phyloP scores from a whole-genome alignment of 2,888 invertebrate species.

The Dyspetes luteomarginatus region DNA sequence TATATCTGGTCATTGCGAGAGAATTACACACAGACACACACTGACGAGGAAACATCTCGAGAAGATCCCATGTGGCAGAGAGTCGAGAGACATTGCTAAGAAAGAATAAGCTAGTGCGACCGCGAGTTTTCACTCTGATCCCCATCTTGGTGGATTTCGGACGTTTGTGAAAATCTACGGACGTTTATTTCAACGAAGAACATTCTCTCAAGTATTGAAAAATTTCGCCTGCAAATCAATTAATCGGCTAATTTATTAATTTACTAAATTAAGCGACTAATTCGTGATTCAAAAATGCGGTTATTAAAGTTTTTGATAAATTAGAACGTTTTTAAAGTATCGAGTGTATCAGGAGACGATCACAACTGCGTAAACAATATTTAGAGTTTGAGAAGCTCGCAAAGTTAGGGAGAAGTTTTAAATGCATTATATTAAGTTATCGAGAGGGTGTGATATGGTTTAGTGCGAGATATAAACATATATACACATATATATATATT shows the following conservation, averaged over 20 bases:
- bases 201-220: too few relatives aligned
- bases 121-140: slow-evolving; percentile 77
- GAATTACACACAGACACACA: slow-evolving; percentile 35
- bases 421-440: background rate
- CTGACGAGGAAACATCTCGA: slow-evolving; percentile 47
- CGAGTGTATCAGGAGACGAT: background rate
- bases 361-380: background rate
- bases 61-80: slow-evolving; percentile 69
- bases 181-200: background rate
- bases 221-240: too few relatives aligned
- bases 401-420: background rate
- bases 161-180: slow-evolving; percentile 66
- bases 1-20: slow-evolving; percentile 16
- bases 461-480: too few relatives aligned
- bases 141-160: slow-evolving; percentile 76
- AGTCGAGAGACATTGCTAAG: slow-evolving; percentile 70
- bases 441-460: slow-evolving; percentile 1
- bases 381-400: background rate
- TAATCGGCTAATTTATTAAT: too few relatives aligned
- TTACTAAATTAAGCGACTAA: too few relatives aligned
- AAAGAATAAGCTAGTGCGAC: slow-evolving; percentile 66
- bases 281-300: background rate
- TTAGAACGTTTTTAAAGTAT: background rate
- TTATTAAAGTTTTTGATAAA: background rate
- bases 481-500: too few relatives aligned